Evolutionary conservation across 2,113 vertebrate genomes (phyloP).

Genomic region (Hiodon tergisus): DNA sequence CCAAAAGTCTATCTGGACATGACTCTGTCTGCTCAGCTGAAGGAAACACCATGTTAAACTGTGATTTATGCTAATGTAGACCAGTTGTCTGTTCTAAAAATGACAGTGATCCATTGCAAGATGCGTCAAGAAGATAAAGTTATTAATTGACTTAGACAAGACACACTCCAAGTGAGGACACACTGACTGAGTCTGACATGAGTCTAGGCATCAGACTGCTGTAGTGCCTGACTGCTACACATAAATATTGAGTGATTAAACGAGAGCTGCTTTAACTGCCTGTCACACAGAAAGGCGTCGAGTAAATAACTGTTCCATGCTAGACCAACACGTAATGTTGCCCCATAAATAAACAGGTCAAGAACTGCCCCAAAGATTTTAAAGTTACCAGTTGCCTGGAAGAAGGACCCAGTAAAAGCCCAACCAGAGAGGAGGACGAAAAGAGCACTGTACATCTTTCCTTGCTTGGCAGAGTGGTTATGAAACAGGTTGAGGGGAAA

Average conservation of each 20-base stretch:
- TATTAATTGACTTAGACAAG: background rate
- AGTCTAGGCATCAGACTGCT: too few species aligned
- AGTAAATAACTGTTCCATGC: too few species aligned
- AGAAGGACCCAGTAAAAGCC: conserved; percentile 45
- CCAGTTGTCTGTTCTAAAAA: too few species aligned
- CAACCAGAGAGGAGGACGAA: conserved; percentile 56
- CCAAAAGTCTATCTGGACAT: conserved; percentile 59
- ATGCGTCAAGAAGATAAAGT: background rate
- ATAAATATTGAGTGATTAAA: too few species aligned
- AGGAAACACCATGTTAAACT: conserved; percentile 29
- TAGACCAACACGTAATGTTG: background rate
- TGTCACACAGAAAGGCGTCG: too few species aligned
- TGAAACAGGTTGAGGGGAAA: conserved; percentile 43
- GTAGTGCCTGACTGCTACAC: too few species aligned
- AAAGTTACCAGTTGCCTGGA: conserved; percentile 53
- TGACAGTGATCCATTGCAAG: background rate
- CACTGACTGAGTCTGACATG: too few species aligned
- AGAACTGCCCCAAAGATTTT: conserved; percentile 9
- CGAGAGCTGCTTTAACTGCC: too few species aligned
- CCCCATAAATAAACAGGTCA: background rate
- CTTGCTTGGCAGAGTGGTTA: conserved; percentile 36
- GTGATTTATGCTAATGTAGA: background rate
- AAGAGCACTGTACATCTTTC: conserved; percentile 53
- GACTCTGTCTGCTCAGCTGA: conserved; percentile 40
- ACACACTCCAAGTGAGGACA: background rate